phyloP scores from a whole-genome alignment of 2,113 vertebrate species.

The Pelecanus crispus region DNA sequence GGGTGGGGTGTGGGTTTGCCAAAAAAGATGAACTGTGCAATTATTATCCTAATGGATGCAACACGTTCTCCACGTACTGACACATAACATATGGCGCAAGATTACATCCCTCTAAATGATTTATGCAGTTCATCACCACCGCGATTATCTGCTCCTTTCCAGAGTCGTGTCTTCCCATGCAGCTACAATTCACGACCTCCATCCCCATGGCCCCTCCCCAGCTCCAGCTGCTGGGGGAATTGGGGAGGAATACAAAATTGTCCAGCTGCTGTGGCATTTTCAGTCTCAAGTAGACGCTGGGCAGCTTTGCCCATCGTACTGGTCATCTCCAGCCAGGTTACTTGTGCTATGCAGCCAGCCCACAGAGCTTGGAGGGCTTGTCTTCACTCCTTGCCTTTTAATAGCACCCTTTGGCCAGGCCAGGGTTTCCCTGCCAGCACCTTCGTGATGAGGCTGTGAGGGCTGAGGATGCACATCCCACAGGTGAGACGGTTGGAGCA shows the following conservation, averaged over 20 bases:
- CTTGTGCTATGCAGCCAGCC: not conserved
- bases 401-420: not conserved
- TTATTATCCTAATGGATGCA: slow-evolving; percentile 28
- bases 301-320: not conserved
- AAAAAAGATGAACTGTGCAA: not conserved
- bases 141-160: not conserved
- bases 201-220: not conserved
- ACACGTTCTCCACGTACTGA: not conserved
- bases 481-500: not conserved
- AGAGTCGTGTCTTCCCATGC: not conserved
- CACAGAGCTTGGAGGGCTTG: not conserved
- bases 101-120: slow-evolving; percentile 32
- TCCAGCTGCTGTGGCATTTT: not conserved
- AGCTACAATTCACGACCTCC: not conserved
- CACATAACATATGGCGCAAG: not conserved
- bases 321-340: not conserved
- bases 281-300: not conserved
- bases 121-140: slow-evolving; percentile 22
- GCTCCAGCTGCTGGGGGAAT: not conserved
- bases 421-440: not conserved
- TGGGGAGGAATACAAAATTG: not conserved
- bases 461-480: not conserved
- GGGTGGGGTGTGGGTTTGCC: too few relatives aligned
- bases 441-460: fast-evolving
- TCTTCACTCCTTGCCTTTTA: not conserved